These are phyloP conservation scores for Aurelia sp. DNA, from an alignment of 30 jellyfish, hydroid and myxozoan species.

Conservation along the genomic window DNA sequence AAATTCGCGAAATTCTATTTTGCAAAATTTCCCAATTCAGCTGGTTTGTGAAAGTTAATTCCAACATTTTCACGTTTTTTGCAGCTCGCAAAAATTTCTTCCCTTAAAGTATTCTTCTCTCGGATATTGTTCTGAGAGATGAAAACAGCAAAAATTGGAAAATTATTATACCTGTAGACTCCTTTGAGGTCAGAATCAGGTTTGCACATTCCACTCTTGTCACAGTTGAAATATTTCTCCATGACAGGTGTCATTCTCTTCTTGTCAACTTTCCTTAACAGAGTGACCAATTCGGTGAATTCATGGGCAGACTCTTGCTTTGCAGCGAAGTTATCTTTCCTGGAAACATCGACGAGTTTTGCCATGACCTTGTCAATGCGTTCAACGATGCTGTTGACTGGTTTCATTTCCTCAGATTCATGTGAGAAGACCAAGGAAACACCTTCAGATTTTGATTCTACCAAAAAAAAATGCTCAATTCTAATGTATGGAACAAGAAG, in stretches of 20 bases:
- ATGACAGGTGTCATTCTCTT: constrained; percentile 95
- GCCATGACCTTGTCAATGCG: constrained; percentile 87
- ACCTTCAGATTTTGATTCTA: constrained; percentile 62
- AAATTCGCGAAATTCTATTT: no score
- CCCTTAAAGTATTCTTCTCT: neutral
- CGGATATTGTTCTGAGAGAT: neutral
- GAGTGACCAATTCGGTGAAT: constrained; percentile 85
- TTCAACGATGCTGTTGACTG: constrained; percentile 84
- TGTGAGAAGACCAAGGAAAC: constrained; percentile 77
- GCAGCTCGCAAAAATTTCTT: neutral
- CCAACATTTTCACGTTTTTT: no score
- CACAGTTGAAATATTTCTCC: constrained; percentile 91
- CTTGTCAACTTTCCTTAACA: constrained; percentile 86
- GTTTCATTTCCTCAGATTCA: constrained; percentile 73
- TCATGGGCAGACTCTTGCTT: constrained; percentile 95
- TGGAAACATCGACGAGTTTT: constrained; percentile 64
- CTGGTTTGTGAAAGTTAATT: no score
- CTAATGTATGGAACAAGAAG: no score
- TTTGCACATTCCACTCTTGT: constrained; percentile 75
- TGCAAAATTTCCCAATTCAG: no score
- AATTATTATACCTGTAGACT: constrained; percentile 84
- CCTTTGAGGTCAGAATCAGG: constrained; percentile 59
- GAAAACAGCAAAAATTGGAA: neutral
- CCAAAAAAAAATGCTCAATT: no score
- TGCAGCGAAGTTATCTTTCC: constrained; percentile 64